phyloP scores from a whole-genome alignment of 2,888 invertebrate genomes.

The Crocallis elinguaria region DNA sequence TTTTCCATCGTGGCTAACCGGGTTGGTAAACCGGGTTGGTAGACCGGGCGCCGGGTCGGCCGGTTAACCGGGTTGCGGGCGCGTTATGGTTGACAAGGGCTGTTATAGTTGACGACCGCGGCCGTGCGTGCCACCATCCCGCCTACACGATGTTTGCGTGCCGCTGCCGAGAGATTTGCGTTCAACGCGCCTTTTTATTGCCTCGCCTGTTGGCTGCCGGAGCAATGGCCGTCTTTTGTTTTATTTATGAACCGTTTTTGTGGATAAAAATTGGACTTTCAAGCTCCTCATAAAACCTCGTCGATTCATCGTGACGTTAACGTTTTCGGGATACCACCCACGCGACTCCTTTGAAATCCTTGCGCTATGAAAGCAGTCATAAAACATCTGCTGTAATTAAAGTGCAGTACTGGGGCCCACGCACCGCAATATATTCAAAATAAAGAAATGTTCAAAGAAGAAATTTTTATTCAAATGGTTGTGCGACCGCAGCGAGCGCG shows the following conservation, averaged over 20 bases:
- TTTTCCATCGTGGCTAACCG: constrained; percentile 76
- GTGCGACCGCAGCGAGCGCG: constrained; percentile 68
- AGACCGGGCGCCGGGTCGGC: constrained; percentile 50
- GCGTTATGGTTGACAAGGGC: constrained; percentile 83
- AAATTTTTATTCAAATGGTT: constrained; percentile 79
- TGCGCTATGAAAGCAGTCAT: constrained; percentile 37
- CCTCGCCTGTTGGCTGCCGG: constrained; percentile 23
- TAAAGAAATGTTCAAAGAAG: constrained; percentile 80
- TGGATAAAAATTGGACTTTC: no score
- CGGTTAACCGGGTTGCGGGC: constrained; percentile 70
- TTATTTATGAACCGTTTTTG: background rate
- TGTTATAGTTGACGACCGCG: constrained; percentile 71
- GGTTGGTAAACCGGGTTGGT: constrained; percentile 49
- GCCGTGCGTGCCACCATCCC: constrained; percentile 52
- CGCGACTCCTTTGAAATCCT: constrained; percentile 25
- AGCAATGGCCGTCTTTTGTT: constrained; percentile 14
- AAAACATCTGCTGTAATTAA: constrained; percentile 40
- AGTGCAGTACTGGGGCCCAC: constrained; percentile 43
- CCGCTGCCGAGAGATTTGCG: constrained; percentile 16
- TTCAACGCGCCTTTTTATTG: constrained; percentile 15
- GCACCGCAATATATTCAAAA: constrained; percentile 71
- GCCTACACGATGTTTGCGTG: constrained; percentile 66
- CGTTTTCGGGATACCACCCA: constrained; percentile 22
- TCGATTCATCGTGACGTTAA: background rate
- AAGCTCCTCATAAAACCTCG: no score